These are phyloP conservation scores for Antheraea mylitta DNA, from an alignment of 1,140 invertebrate genomes.

Conservation along the genomic window DNA sequence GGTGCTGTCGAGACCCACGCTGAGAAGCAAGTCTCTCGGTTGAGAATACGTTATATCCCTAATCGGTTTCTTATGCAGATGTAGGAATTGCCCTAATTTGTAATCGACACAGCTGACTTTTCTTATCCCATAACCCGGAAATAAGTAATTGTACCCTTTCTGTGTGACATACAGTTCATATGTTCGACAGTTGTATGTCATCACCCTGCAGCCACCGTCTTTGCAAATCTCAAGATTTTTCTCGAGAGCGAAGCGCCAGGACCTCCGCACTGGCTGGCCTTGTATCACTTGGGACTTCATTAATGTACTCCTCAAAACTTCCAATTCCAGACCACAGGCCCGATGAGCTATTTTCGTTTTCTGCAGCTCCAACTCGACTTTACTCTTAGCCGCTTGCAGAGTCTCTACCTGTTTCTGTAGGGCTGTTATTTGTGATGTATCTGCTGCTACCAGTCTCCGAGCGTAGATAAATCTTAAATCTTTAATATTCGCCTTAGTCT, in stretches of 20 bases:
- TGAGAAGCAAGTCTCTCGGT: conserved; percentile 84
- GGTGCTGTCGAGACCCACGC: conserved; percentile 88
- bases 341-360: conserved; percentile 62
- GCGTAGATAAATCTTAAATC: conserved; percentile 87
- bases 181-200: conserved; percentile 83
- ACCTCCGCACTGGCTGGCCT: conserved; percentile 41
- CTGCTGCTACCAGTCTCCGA: conserved; percentile 71
- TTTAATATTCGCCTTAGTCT: conserved; percentile 84
- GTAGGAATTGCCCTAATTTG: conserved; percentile 79
- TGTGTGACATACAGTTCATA: conserved; percentile 85
- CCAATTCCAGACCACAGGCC: conserved; percentile 69
- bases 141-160: conserved; percentile 83
- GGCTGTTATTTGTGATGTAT: conserved; percentile 77
- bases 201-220: conserved; percentile 87
- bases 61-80: conserved; percentile 85
- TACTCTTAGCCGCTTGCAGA: conserved; percentile 56
- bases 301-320: conserved; percentile 59
- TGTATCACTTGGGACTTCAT: conserved; percentile 48
- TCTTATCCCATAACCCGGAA: conserved; percentile 88
- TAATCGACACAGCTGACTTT: conserved; percentile 86
- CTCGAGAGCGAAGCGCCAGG: conserved; percentile 80
- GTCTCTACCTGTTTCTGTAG: conserved; percentile 76
- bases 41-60: conserved; percentile 89
- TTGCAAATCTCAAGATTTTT: conserved; percentile 83
- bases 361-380: conserved; percentile 55